These are phyloP conservation scores for Albula goreensis DNA, from an alignment of 2,113 vertebrate genomes.

Conservation along the genomic window DNA sequence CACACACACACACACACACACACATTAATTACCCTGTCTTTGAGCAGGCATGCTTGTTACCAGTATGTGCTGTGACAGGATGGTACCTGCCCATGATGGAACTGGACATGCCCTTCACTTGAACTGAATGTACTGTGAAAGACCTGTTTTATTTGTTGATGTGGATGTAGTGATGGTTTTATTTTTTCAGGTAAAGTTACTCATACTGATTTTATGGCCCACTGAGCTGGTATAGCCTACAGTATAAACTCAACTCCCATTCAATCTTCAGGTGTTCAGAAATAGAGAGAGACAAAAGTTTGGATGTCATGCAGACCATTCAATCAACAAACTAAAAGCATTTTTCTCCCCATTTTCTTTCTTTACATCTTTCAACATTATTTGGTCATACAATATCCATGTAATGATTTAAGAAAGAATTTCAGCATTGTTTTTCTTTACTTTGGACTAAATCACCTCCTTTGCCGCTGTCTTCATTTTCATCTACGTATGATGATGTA, in stretches of 20 bases:
- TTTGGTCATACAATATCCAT: too few relatives aligned
- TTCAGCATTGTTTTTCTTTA: not conserved
- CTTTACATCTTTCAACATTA: too few relatives aligned
- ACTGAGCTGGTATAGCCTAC: not conserved
- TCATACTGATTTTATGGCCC: not conserved
- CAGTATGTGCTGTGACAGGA: not conserved
- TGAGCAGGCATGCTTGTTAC: not conserved
- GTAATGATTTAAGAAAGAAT: too few relatives aligned
- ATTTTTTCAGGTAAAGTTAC: not conserved
- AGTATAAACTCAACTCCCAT: not conserved
- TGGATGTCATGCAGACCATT: too few relatives aligned
- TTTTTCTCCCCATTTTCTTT: too few relatives aligned
- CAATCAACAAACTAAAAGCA: too few relatives aligned
- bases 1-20: too few relatives aligned
- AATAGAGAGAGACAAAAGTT: not conserved
- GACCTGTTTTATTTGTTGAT: not conserved
- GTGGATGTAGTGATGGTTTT: not conserved
- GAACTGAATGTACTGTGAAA: not conserved
- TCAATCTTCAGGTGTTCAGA: not conserved
- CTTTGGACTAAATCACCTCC: too few relatives aligned
- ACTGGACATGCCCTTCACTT: not conserved
- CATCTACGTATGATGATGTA: not conserved
- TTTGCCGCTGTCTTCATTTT: not conserved
- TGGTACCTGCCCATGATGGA: conserved; percentile 52
- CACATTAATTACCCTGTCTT: not conserved